Evolutionary conservation across 2,797 vertebrate species (phyloP).

Genomic region (Pangasius mekongensis): DNA sequence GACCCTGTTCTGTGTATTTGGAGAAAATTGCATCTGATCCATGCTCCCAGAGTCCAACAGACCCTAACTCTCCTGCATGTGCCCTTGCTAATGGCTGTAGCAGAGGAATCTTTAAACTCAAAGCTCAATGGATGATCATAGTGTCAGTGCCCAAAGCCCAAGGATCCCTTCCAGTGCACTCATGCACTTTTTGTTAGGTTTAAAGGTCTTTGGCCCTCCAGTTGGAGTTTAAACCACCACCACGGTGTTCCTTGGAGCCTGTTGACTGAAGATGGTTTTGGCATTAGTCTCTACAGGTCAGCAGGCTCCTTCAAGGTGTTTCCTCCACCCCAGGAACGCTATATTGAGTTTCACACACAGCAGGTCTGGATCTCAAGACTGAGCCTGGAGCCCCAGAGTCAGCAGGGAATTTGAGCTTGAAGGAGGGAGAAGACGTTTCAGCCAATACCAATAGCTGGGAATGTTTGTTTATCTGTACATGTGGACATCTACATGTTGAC

Average conservation of each 20-base stretch:
- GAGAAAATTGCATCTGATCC: background rate
- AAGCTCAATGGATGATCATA: slow-evolving; percentile 19
- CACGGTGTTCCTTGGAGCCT: slow-evolving; percentile 48
- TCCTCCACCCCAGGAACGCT: slow-evolving; percentile 41
- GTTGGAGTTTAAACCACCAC: slow-evolving; percentile 33
- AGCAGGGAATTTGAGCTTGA: slow-evolving; percentile 40
- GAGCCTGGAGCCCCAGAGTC: slow-evolving; percentile 44
- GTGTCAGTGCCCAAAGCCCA: slow-evolving; percentile 27
- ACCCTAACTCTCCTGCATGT: background rate
- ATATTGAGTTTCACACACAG: slow-evolving; percentile 46
- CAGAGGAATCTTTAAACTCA: slow-evolving; percentile 37
- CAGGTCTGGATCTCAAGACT: slow-evolving; percentile 46
- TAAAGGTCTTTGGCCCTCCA: background rate
- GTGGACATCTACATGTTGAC: background rate
- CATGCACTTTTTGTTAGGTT: slow-evolving; percentile 22
- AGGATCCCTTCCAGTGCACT: background rate
- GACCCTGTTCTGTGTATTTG: slow-evolving; percentile 3
- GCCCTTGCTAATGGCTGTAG: slow-evolving; percentile 42
- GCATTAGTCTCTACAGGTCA: slow-evolving; percentile 10
- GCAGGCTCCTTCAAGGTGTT: slow-evolving; percentile 15
- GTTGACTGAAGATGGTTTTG: slow-evolving; percentile 29
- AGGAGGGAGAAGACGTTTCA: slow-evolving; percentile 24
- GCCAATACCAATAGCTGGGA: slow-evolving; percentile 32
- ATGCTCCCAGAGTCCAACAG: background rate
- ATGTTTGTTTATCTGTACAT: background rate